These are phyloP conservation scores for Sphyrna mokarran DNA, from an alignment of 2,113 vertebrate species.

Conservation along the genomic window DNA sequence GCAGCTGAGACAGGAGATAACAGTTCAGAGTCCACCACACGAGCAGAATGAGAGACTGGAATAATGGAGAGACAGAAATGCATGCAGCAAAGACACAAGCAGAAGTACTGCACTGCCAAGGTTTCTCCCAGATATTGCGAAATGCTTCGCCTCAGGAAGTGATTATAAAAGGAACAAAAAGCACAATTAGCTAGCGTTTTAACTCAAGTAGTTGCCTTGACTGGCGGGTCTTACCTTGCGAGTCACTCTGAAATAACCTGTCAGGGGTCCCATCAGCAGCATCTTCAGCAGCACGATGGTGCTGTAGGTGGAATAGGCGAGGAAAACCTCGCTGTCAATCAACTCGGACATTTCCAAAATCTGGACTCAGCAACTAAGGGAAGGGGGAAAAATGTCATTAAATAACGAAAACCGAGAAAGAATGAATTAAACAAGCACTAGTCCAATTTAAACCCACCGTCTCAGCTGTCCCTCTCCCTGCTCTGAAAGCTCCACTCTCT, in stretches of 20 bases:
- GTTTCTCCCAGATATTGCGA: neutral
- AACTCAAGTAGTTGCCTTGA: neutral
- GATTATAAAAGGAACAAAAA: neutral
- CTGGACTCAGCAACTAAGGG: neutral
- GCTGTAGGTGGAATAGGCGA: constrained; percentile 60
- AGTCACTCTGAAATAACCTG: constrained; percentile 55
- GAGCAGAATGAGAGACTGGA: neutral
- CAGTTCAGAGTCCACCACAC: neutral
- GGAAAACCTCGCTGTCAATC: constrained; percentile 56
- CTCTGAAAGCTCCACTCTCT: neutral
- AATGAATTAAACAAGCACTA: neutral
- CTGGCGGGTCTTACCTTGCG: constrained; percentile 58
- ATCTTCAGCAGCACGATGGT: constrained; percentile 66
- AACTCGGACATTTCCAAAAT: constrained; percentile 53
- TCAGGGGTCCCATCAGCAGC: constrained; percentile 68
- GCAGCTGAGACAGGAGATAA: neutral
- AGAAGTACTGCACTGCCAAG: neutral
- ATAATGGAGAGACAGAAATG: neutral
- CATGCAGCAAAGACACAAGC: neutral
- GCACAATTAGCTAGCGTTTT: neutral
- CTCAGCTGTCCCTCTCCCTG: neutral
- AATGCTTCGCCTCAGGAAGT: neutral
- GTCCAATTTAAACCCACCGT: neutral
- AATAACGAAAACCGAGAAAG: neutral
- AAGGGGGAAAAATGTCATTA: too few species aligned